These are phyloP conservation scores for Morone saxatilis DNA, from an alignment of 2,113 vertebrate genomes.

Conservation along the genomic window DNA sequence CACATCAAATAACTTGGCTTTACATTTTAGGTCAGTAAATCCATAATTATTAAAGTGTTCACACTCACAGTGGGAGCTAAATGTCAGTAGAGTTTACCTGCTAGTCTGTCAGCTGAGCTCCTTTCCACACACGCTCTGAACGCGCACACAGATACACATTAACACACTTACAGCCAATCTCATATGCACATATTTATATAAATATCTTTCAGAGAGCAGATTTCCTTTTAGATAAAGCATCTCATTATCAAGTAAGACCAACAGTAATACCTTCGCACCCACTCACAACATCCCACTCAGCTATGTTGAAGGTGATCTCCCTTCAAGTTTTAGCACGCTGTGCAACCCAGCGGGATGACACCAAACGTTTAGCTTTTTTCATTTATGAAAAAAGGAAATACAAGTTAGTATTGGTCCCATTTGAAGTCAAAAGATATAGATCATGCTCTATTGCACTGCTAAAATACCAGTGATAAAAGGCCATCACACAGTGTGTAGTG, in stretches of 20 bases:
- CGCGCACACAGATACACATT: background rate
- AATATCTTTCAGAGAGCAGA: background rate
- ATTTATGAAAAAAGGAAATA: background rate
- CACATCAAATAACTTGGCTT: constrained; percentile 30
- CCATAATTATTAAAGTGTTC: constrained; percentile 1
- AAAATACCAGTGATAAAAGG: no score
- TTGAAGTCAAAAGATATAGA: background rate
- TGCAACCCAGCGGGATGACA: background rate
- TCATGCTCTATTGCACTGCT: background rate
- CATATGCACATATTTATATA: background rate
- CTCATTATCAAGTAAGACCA: background rate
- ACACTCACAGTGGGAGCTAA: constrained; percentile 3
- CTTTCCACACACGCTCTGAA: background rate
- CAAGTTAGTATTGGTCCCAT: background rate
- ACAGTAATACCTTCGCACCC: background rate
- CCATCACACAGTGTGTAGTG: no score
- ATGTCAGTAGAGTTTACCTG: constrained; percentile 1
- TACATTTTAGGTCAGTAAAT: constrained; percentile 45
- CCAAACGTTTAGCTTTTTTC: background rate
- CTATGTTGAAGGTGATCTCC: background rate
- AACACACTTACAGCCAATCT: background rate
- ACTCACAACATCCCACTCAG: background rate
- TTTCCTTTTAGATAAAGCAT: constrained; percentile 10
- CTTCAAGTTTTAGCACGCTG: background rate
- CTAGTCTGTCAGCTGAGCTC: constrained; percentile 13